Evolutionary conservation across 2,888 invertebrate genomes (phyloP), one percentile per base, ranked within the genome.

Genomic region (Neoascia interrupta): DNA sequence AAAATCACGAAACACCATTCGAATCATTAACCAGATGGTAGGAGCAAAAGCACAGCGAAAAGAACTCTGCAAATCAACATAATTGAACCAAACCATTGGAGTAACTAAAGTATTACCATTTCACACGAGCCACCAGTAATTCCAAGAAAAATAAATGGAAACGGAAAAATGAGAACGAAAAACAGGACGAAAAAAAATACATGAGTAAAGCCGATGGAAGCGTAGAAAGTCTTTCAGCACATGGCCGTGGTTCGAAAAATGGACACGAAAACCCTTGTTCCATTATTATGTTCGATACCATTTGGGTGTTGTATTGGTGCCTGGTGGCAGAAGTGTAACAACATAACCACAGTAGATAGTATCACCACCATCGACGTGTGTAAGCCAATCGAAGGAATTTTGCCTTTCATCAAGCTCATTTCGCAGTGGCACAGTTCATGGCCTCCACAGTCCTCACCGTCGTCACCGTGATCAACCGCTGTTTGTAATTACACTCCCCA

Each of bases 201-300:
- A 37, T 10, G n/a, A 45, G 11, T n/a, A n/a, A n/a, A n/a, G 34
- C 26, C 39, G 26, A 54, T 45, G 26, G 36, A 28, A 47, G 11
- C 8, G 8, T 10, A 31, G 11, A 11, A 28, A 21, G 15, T 1
- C 36, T n/a, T n/a, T 1, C 28, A 51, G 49, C 19, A 19, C 28
- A 18, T 23, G 34, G 18, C 31, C 18, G 37, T 34, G 37, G 47
- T 41, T 10, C n/a, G 34, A 26, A 51, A 58, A 70, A 53, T 47
- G 58, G 15, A 64, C 63, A 76, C 37, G 70, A 58, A 64, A 76
- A 76, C 61, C 63, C 53, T 76, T 45, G 70, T 47, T 51, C 39
- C 64, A 58, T 58, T 76, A 70, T 54, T 53, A 43, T 64, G 47
- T 64, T 63, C 49, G 26, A 49, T 36, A 58, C 37, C 47, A 11